Conservation (phyloP, 2,888 invertebrate genomes). For the Phaonia tiefii region DNA sequence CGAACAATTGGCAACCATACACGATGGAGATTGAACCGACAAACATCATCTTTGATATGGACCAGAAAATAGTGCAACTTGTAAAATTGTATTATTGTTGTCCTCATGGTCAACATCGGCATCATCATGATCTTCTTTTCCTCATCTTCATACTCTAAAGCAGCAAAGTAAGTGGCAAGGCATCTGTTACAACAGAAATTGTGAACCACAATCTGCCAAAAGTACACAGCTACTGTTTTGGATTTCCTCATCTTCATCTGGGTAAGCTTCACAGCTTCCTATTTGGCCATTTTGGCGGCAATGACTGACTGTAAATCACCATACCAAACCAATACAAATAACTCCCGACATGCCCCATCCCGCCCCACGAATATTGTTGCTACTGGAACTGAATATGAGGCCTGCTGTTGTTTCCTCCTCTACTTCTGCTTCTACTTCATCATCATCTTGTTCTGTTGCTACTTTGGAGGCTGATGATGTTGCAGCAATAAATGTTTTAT, state of each 20-base stretch:
- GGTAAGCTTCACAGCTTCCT: constrained; percentile 34
- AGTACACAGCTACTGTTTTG: constrained; percentile 43
- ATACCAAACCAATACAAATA: constrained; percentile 35
- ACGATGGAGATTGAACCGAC: no score
- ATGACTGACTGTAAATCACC: constrained; percentile 59
- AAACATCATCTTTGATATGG: neutral
- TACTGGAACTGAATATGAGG: neutral
- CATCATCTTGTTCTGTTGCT: no score
- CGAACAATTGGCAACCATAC: no score
- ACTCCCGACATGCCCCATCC: constrained; percentile 20
- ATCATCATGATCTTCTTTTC: no score
- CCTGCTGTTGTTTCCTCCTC: neutral
- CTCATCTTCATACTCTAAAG: no score
- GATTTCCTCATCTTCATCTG: constrained; percentile 24
- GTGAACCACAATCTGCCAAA: constrained; percentile 28
- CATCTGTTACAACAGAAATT: neutral
- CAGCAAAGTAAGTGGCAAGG: constrained; percentile 28
- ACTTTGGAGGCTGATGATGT: constrained; percentile 24
- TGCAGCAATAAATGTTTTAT: constrained; percentile 65
- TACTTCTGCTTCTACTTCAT: neutral
- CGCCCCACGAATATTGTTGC: constrained; percentile 25
- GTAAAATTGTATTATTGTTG: constrained; percentile 15
- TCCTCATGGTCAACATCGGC: neutral
- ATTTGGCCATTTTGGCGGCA: constrained; percentile 35
- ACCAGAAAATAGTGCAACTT: constrained; percentile 20